phyloP scores from a whole-genome alignment of 2,113 vertebrate genomes.

The Psilopsiagon aurifrons region DNA sequence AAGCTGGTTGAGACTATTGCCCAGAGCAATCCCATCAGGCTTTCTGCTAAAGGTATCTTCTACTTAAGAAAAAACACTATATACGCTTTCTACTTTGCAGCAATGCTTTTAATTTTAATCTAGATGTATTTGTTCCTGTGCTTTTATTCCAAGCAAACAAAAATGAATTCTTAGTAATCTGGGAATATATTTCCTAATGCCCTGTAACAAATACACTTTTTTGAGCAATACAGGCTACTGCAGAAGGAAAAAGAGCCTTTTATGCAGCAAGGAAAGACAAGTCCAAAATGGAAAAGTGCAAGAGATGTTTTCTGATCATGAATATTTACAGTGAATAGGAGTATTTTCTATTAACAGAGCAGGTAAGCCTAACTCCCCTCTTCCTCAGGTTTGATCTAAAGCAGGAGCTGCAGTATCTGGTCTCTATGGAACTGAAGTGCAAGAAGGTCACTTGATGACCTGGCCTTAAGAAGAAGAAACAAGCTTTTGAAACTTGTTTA shows the following conservation, averaged over 20 bases:
- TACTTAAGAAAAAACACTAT: constrained; percentile 14
- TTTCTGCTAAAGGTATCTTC: constrained; percentile 5
- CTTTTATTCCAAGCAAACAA: constrained; percentile 59
- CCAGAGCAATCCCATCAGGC: constrained; percentile 50
- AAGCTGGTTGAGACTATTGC: background rate
- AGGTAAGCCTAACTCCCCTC: background rate
- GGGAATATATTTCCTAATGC: constrained; percentile 54
- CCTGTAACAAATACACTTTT: constrained; percentile 43
- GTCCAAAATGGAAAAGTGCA: background rate
- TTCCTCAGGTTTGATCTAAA: constrained; percentile 19
- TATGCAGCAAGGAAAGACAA: background rate
- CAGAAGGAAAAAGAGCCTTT: background rate
- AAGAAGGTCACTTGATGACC: background rate
- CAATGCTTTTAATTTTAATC: constrained; percentile 56
- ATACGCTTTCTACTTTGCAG: constrained; percentile 17
- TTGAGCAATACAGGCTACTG: background rate
- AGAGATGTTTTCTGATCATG: background rate
- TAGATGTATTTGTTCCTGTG: constrained; percentile 5
- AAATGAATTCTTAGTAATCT: constrained; percentile 34
- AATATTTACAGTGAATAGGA: background rate
- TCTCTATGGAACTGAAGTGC: constrained; percentile 14
- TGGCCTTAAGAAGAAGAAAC: constrained; percentile 41
- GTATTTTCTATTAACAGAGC: background rate
- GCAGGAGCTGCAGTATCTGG: background rate
- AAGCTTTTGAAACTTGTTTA: constrained; percentile 48